phyloP scores from a whole-genome alignment of 2,797 vertebrate species.

The Epinephelus awoara region DNA sequence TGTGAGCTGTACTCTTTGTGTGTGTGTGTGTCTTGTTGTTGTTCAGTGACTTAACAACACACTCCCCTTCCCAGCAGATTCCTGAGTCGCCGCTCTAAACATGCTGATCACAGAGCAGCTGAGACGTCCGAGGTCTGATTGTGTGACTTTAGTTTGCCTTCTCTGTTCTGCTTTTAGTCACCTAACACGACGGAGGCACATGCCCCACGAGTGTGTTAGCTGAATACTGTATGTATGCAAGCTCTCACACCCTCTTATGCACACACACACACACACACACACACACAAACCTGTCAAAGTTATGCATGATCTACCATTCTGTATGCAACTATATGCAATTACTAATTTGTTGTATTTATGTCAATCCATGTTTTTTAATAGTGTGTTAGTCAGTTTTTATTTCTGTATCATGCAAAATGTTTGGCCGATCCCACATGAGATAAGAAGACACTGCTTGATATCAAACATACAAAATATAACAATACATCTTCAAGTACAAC shows the following conservation, averaged over 20 bases:
- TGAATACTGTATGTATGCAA: conserved; percentile 32
- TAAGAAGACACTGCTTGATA: neutral
- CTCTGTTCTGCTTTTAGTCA: conserved; percentile 72
- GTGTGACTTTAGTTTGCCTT: conserved; percentile 43
- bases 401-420: neutral
- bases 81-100: conserved; percentile 3
- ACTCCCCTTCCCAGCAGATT: conserved; percentile 46
- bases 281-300: neutral
- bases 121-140: neutral
- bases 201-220: conserved; percentile 73
- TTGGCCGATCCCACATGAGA: neutral
- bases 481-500: neutral
- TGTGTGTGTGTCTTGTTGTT: conserved; percentile 40
- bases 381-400: neutral
- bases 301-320: neutral
- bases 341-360: neutral
- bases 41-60: conserved; percentile 49
- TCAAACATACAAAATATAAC: neutral
- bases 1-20: conserved; percentile 42
- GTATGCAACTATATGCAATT: neutral
- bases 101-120: conserved; percentile 43
- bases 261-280: conserved; percentile 13
- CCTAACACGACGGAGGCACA: conserved; percentile 77
- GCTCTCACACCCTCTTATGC: neutral
- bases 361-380: neutral